Conservation (phyloP, 2,113 vertebrate genomes). For the Brachyhypopomus gauderio region DNA sequence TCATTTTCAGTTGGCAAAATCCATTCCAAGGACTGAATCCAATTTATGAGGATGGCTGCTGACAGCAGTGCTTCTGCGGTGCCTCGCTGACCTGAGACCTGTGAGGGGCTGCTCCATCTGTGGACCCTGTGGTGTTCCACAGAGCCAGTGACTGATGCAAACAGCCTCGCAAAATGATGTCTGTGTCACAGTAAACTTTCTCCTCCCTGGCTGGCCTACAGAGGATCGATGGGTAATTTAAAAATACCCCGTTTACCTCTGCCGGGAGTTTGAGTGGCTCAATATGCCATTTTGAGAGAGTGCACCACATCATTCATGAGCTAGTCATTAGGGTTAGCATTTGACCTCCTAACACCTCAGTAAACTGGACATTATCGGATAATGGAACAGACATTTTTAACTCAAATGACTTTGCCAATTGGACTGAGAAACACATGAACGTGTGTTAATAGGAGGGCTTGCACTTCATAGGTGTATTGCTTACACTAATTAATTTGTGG, state of each 20-base stretch:
- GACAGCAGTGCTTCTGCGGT: background rate
- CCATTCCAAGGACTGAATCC: background rate
- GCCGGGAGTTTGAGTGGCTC: slow-evolving; percentile 1
- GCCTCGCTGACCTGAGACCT: background rate
- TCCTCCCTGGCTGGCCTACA: background rate
- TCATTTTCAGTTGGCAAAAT: background rate
- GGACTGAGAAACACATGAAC: background rate
- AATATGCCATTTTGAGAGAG: background rate
- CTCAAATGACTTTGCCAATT: background rate
- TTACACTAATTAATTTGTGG: background rate
- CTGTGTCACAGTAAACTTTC: slow-evolving; percentile 8
- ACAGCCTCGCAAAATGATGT: slow-evolving; percentile 13
- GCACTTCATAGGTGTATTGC: background rate
- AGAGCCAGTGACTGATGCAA: slow-evolving; percentile 19
- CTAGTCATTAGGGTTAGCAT: background rate
- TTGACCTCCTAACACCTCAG: background rate
- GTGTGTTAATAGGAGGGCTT: background rate
- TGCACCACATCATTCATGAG: background rate
- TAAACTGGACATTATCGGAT: background rate
- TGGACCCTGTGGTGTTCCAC: background rate
- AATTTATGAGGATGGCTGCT: background rate
- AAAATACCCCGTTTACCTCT: slow-evolving; percentile 6
- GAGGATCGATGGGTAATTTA: slow-evolving; percentile 20
- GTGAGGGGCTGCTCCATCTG: background rate
- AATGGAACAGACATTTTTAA: background rate